Evolutionary conservation across 1,140 invertebrate genomes (phyloP), one percentile per base, ranked within the genome.

Genomic region (Listronotus oregonensis): DNA sequence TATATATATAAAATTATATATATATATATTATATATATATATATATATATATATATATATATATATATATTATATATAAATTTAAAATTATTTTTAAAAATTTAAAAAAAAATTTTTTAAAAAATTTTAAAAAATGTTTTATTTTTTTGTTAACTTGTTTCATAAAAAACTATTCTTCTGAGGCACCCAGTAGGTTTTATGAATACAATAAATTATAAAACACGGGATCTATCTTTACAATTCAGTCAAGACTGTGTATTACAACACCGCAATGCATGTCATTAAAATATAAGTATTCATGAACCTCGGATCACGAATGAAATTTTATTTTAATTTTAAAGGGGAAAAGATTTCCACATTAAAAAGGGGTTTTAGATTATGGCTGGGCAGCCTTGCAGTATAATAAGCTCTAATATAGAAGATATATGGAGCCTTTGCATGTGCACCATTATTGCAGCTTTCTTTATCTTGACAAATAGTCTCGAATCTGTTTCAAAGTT

Each of bases 251-350:
- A 37, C 39, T 34, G 52, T 55, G 52, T 55, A 37, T 18, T 37
- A 55, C 52, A 55, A 3, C 3, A 44, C 3, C 8, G 31, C 14
- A 32, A 47, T 43, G 27, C 47, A 54, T 44, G 39, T 17, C 49
- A 63, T 49, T 63, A 31, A 27, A 34, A 50, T 54, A 32, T 51
- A 44, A 63, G 37, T 49, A 63, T 63, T 63, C 61, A 63, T 63
- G 61, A 56, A 40, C 50, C n/a, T 34, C 12, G 51, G 37, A 63
- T 54, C 61, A 63, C 61, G 61, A 63, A 63, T 63, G 61, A 55
- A 63, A 63, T 63, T 63, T 63, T 63, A 63, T 63, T 49, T 63
- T 63, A 63, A 63, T 63, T 63, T 63, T 63, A 46, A 50, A 50
- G 51, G 43, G 61, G 55, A 63, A 63, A 63, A 50, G 61, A 55